These are phyloP conservation scores for Orchesellides sinensis DNA, from an alignment of 2,888 invertebrate genomes.

Conservation along the genomic window DNA sequence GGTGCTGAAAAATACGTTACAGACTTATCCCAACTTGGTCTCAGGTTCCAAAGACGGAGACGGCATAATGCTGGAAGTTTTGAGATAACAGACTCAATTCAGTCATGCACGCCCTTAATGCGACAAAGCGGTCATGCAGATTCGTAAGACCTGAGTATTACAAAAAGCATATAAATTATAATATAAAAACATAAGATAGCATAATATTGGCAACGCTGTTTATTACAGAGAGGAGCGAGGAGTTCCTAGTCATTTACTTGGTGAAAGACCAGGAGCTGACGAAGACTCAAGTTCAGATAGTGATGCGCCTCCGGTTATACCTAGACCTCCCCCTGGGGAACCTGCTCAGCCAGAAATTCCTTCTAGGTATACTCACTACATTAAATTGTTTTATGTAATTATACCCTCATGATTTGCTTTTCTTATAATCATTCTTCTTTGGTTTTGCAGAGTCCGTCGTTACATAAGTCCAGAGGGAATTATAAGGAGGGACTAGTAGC, in stretches of 20 bases:
- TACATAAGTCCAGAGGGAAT: conserved; percentile 66
- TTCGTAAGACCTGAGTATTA: conserved; percentile 37
- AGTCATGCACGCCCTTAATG: conserved; percentile 46
- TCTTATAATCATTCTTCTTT: conserved; percentile 5
- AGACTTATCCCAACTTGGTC: conserved; percentile 89
- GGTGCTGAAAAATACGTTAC: conserved; percentile 88
- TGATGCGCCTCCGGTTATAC: conserved; percentile 54
- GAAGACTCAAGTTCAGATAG: conserved; percentile 73
- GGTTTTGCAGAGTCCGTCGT: conserved; percentile 70
- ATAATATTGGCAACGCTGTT: too few species aligned
- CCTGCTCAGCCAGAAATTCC: conserved; percentile 73
- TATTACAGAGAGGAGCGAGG: conserved; percentile 71
- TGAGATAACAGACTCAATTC: conserved; percentile 45
- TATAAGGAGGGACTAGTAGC: conserved; percentile 54
- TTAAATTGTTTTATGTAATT: background rate
- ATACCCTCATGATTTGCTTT: background rate
- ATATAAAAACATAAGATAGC: too few species aligned
- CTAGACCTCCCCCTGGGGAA: conserved; percentile 73
- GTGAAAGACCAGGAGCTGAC: conserved; percentile 69
- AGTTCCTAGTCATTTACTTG: conserved; percentile 72
- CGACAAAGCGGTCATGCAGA: conserved; percentile 47
- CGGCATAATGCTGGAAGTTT: conserved; percentile 74
- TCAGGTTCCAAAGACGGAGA: conserved; percentile 86
- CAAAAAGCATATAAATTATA: background rate
- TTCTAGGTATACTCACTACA: conserved; percentile 62